Percentiles rank a stretch among this genome's conserved stretches.
Conservation (phyloP, 37 sponge, comb jelly and placozoan species). For the Geodia barretti region DNA sequence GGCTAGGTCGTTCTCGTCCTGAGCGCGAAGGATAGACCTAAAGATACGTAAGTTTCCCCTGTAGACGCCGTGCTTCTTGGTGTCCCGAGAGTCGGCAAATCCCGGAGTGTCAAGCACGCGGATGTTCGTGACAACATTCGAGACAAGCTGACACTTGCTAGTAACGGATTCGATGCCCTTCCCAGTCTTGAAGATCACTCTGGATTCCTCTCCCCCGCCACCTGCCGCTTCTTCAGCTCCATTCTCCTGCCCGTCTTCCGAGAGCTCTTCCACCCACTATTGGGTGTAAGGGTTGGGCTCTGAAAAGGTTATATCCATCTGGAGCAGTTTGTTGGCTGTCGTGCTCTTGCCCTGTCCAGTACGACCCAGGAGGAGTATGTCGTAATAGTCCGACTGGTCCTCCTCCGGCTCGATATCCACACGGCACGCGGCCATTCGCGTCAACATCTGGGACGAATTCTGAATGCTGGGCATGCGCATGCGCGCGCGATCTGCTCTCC, state of each 20-base stretch:
- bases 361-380: slow-evolving; percentile 26
- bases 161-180: neutral
- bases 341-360: slow-evolving; percentile 43
- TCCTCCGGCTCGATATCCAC: too few relatives aligned
- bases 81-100: slow-evolving; percentile 7
- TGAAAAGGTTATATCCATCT: too few relatives aligned
- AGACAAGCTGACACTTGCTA: neutral
- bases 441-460: too few relatives aligned
- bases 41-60: neutral
- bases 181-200: neutral
- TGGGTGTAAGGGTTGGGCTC: too few relatives aligned
- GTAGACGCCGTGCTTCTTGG: neutral
- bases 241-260: neutral
- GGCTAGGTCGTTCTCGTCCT: neutral
- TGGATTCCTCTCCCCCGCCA: neutral
- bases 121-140: neutral
- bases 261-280: too few relatives aligned
- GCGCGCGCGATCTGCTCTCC: too few relatives aligned
- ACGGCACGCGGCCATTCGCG: too few relatives aligned
- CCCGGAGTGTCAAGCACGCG: slow-evolving; percentile 33
- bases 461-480: too few relatives aligned
- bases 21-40: neutral
- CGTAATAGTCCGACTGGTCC: slow-evolving; percentile 5
- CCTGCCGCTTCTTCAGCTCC: neutral
- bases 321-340: slow-evolving; percentile 35